Percentiles rank a stretch among this genome's conserved stretches.
Evolutionary conservation across 2,113 vertebrate genomes (phyloP).

Genomic region (Cervus canadensis): DNA sequence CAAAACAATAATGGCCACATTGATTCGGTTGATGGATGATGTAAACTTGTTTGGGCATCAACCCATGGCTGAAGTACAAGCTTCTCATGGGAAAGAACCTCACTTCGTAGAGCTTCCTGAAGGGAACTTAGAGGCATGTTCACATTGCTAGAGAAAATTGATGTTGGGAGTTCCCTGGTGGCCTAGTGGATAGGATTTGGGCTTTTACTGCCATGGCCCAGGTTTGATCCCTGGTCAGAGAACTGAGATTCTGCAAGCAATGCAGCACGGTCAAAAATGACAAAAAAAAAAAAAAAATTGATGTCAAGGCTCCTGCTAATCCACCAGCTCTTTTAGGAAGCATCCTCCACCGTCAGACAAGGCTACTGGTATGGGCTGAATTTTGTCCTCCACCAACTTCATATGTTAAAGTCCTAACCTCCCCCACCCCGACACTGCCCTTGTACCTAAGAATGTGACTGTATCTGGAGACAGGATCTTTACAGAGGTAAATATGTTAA

Average conservation of each 20-base stretch:
- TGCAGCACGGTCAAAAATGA: neutral
- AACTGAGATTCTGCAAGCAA: neutral
- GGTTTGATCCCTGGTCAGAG: neutral
- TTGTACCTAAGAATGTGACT: neutral
- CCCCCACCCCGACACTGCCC: neutral
- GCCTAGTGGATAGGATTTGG: neutral
- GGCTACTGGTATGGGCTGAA: neutral
- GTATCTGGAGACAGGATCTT: neutral
- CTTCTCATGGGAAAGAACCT: neutral
- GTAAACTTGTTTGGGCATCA: neutral
- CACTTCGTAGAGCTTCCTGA: neutral
- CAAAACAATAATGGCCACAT: neutral
- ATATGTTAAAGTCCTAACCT: neutral
- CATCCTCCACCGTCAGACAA: neutral
- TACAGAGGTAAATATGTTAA: neutral
- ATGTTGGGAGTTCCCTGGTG: neutral
- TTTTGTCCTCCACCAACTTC: neutral
- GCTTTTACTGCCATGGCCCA: neutral
- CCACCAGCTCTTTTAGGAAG: neutral
- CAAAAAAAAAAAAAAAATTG: neutral
- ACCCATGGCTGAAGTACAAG: neutral
- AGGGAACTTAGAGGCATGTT: neutral
- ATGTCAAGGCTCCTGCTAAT: neutral
- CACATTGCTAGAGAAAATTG: neutral
- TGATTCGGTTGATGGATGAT: neutral